Evolutionary conservation across 1,140 invertebrate species (phyloP).

Genomic region (Drosophila cardini): DNA sequence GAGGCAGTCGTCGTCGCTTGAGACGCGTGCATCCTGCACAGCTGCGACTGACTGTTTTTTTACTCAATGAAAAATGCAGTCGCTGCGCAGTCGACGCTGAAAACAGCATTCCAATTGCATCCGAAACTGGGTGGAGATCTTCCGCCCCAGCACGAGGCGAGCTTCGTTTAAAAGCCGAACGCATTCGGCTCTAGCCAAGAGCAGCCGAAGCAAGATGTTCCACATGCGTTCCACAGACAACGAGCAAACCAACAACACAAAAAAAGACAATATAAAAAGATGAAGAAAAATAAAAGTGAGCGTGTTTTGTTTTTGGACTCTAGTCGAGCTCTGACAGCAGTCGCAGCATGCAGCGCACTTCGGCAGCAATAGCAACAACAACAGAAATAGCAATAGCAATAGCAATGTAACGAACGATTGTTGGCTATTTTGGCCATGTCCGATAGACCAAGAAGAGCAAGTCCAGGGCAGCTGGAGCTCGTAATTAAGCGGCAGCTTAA

Average conservation of each 20-base stretch:
- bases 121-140: slow-evolving; percentile 85
- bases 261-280: slow-evolving; percentile 8
- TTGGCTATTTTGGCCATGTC: slow-evolving; percentile 30
- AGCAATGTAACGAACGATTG: slow-evolving; percentile 4
- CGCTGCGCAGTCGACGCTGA: slow-evolving; percentile 40
- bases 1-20: slow-evolving; percentile 53
- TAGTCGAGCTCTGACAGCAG: slow-evolving; percentile 10
- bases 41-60: slow-evolving; percentile 48
- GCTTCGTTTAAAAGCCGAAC: slow-evolving; percentile 22
- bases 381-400: slow-evolving; percentile 17
- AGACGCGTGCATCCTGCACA: slow-evolving; percentile 70
- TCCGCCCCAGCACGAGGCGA: slow-evolving; percentile 76
- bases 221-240: slow-evolving; percentile 57
- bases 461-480: slow-evolving; percentile 41
- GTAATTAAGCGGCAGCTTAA: slow-evolving; percentile 60
- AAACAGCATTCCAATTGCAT: slow-evolving; percentile 76
- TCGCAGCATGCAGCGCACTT: slow-evolving; percentile 41
- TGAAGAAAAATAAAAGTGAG: slow-evolving; percentile 51
- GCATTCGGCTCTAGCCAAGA: background rate
- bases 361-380: slow-evolving; percentile 40
- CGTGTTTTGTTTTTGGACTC: slow-evolving; percentile 47
- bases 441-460: slow-evolving; percentile 10
- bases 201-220: slow-evolving; percentile 37
- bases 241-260: background rate
- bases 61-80: slow-evolving; percentile 75